A percentile compares a stretch with the other conserved stretches of the same genome.
Evolutionary conservation across 1,140 invertebrate species (phyloP).

Genomic region (Tenebrio molitor): DNA sequence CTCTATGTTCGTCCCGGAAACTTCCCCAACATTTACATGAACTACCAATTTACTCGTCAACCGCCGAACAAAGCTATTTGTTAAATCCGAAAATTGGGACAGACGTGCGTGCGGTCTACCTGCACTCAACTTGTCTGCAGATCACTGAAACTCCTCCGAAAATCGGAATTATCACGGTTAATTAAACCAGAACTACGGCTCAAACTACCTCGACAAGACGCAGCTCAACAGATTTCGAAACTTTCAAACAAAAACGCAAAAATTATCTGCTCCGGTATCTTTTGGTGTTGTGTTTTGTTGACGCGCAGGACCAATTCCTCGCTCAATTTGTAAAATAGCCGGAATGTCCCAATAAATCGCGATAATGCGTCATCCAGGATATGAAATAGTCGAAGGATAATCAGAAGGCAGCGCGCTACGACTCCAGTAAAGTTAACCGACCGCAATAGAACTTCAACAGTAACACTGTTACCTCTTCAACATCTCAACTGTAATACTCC

Average conservation of each 20-base stretch:
- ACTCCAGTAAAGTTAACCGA: constrained; percentile 14
- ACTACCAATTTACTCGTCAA: constrained; percentile 33
- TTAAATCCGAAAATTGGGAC: constrained; percentile 1
- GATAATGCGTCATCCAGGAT: constrained; percentile 24
- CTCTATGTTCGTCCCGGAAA: constrained; percentile 12
- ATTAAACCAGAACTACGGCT: no score
- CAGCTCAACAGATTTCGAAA: not conserved
- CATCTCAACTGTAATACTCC: constrained; percentile 13
- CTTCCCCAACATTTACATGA: constrained; percentile 31
- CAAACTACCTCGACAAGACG: no score
- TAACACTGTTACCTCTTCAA: not conserved
- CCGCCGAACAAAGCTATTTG: constrained; percentile 19
- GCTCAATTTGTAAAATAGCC: constrained; percentile 4
- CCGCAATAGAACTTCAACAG: constrained; percentile 10
- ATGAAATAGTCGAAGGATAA: constrained; percentile 33
- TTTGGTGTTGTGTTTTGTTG: not conserved
- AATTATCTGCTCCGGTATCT: no score
- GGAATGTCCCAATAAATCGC: not conserved
- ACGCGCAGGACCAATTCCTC: not conserved
- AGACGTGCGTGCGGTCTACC: not conserved
- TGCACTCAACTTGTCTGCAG: not conserved
- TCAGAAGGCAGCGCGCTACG: not conserved
- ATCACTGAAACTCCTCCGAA: no score
- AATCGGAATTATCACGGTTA: no score
- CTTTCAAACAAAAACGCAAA: no score